Base-by-base conservation (phyloP, 2,888 invertebrate species). In the Morinoia aosen region DNA sequence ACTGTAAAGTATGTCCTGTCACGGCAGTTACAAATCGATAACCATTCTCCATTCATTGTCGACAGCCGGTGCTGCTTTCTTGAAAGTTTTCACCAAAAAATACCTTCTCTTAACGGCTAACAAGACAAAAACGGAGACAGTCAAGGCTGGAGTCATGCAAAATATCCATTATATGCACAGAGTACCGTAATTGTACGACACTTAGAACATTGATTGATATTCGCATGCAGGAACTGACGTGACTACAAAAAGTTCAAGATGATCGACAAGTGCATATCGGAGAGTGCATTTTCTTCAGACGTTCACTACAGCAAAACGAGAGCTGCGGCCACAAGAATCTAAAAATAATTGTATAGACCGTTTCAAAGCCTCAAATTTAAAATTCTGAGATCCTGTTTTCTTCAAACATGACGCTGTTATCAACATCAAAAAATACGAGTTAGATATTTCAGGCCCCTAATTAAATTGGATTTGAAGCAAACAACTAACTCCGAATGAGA, bases 151-250 rank as follows among this genome's bases (percentile, higher is more conserved):
- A 76, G 76, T 76, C 76, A 76, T 33, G 76, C 76, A 76, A 76
- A 76, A 76, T 76, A 76, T 76, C 76, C 76, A 76, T 76, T 76
- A 76, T 25, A 33, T 33, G 76, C 76, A 76, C 76, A 76, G 25
- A 76, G 76, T 76, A 76, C 76, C 19, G 33, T 76, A 76, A 76
- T 76, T 76, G 76, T 76, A 76, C 76, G 76, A 76, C 76, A 76
- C 33, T 76, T 76, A 76, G 2, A 33, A 33, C 76, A 76, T 19
- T 76, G 76, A 76, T 76, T 76, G 76, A 76, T 76, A 76, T 33
- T 76, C 76, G 33, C 76, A 33, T 76, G 76, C 76, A 76, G 76
- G 7, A 76, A 76, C 25, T 16, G 2, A 76, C 10, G 76, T 76
- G 76, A 76, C 76, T 33, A 3, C 33, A 76, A 76, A 76, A 76